These are phyloP conservation scores for Cardiocondyla obscurior DNA, from an alignment of 1,140 invertebrate species.

Conservation along the genomic window DNA sequence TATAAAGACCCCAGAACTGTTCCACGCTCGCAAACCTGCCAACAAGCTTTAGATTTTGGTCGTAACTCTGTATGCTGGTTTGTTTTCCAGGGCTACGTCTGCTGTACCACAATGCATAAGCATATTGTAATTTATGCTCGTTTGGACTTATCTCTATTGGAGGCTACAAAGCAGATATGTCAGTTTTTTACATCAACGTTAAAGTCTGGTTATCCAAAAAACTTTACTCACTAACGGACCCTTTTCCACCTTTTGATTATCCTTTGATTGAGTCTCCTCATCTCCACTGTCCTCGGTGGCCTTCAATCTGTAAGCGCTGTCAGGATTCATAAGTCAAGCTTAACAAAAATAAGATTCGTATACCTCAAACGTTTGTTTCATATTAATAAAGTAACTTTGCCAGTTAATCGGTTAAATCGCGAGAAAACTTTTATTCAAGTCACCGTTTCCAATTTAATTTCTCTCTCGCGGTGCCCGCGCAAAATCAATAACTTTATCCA, in stretches of 20 bases:
- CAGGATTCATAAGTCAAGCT: conserved; percentile 14
- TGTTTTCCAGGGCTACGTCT: conserved; percentile 89
- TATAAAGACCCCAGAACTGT: conserved; percentile 98
- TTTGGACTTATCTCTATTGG: conserved; percentile 88
- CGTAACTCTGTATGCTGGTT: conserved; percentile 87
- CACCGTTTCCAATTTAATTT: too few species aligned
- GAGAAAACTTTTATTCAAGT: neutral
- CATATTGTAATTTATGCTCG: conserved; percentile 95
- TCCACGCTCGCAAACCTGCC: conserved; percentile 95
- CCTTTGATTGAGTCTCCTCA: conserved; percentile 83
- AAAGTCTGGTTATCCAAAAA: neutral
- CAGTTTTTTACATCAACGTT: conserved; percentile 10
- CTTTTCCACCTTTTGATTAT: conserved; percentile 80
- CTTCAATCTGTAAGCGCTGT: conserved; percentile 83
- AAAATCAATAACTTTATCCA: neutral
- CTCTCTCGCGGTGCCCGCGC: too few species aligned
- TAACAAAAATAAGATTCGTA: neutral
- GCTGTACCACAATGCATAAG: conserved; percentile 96
- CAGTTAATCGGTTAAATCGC: neutral
- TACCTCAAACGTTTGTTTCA: neutral
- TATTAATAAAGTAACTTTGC: neutral
- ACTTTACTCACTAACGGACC: conserved; percentile 78
- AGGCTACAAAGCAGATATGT: conserved; percentile 74
- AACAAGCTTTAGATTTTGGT: conserved; percentile 90
- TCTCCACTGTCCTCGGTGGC: conserved; percentile 85